Evolutionary conservation across 2,797 vertebrate genomes (phyloP), one percentile per base, ranked within the genome.

Genomic region (Cossypha niveicapilla): DNA sequence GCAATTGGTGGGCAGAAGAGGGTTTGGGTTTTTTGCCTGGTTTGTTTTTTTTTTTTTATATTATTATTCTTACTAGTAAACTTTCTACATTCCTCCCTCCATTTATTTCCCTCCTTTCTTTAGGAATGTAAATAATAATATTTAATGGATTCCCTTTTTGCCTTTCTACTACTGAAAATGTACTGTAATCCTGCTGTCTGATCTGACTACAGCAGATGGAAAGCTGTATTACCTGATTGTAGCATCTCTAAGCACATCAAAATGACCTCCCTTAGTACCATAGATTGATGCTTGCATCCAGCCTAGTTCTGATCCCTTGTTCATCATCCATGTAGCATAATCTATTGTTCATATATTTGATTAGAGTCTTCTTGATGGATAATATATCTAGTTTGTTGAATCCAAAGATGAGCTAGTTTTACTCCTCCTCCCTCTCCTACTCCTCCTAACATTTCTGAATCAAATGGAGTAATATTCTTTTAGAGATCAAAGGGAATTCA

Each of bases 361-460:
- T 88, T 71, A 67, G 48, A 67, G 48, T 70, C 27, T 82, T 81
- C 63, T 76, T 82, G 86, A 71, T 79, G 30, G 86, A 45, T 82
- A 88, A 74, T 54, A 28, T 68, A 67, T 75, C 88, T 71, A 72
- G 50, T 93, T 91, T 94, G 84, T 94, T 94, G 84, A 88, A 92
- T 93, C 72, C 74, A 18, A 62, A 68, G 68, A 88, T 96, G 89
- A 94, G 82, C 88, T 93, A 96, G 65, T 91, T 97, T 93, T 90
- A 89, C 54, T 94, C 77, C 86, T 92, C 51, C 35, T 93, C 22
- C 51, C 23, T 80, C 83, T 93, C 79, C 85, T 93, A 66, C 90
- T 92, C 51, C 67, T 93, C n/a, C 65, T 95, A 90, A 87, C 87
- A 94, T 92, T 94, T 96, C 82, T 92, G 50, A 45, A 86, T 90